phyloP scores from a whole-genome alignment of 2,113 vertebrate species.

The Oxyura jamaicensis region DNA sequence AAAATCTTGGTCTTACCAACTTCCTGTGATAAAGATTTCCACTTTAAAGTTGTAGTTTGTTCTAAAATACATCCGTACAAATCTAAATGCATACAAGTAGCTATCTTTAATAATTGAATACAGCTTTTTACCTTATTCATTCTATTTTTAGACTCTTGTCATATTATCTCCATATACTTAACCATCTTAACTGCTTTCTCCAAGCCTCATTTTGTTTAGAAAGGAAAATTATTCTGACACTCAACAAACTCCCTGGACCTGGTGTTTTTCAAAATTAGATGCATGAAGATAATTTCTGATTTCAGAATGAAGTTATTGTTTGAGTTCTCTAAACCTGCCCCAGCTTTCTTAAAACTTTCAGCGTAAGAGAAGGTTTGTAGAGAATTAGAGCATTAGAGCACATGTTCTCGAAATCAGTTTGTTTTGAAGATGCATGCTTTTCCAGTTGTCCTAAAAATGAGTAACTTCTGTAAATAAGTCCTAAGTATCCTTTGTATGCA shows the following conservation, averaged over 20 bases:
- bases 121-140: background rate
- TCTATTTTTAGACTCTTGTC: background rate
- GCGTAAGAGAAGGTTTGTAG: background rate
- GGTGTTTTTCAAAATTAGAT: background rate
- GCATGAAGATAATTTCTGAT: background rate
- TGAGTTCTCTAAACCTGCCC: background rate
- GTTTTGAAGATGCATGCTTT: background rate
- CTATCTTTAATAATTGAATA: background rate
- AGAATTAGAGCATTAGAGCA: background rate
- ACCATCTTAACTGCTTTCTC: background rate
- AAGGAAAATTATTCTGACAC: background rate
- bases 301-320: background rate
- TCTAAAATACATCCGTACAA: background rate
- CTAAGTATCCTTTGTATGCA: background rate
- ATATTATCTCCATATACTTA: background rate
- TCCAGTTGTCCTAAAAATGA: background rate
- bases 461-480: background rate
- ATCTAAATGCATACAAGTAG: background rate
- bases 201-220: background rate
- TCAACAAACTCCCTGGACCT: background rate
- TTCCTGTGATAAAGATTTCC: background rate
- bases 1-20: background rate
- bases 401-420: background rate
- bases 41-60: background rate
- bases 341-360: background rate